Percentiles rank a stretch among this genome's conserved stretches.
phyloP scores from a whole-genome alignment of 2,888 invertebrate genomes.

The Schizaphis graminum region DNA sequence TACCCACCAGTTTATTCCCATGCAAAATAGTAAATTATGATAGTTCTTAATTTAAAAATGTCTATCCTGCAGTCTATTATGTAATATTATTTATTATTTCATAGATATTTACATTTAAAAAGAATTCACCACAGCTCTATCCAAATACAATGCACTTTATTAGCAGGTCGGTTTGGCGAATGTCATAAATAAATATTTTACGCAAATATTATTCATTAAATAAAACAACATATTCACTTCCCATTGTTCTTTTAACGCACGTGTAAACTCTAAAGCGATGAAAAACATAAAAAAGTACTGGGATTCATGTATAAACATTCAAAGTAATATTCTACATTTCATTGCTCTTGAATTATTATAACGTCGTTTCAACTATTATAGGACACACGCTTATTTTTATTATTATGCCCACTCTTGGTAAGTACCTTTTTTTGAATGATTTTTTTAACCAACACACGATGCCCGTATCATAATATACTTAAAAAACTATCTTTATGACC shows the following conservation, averaged over 20 bases:
- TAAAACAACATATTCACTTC: background rate
- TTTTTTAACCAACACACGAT: background rate
- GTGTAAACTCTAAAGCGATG: background rate
- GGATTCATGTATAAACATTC: background rate
- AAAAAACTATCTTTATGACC: background rate
- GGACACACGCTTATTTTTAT: background rate
- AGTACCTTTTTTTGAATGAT: conserved; percentile 5
- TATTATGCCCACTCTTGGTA: conserved; percentile 24
- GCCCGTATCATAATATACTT: background rate
- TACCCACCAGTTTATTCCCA: background rate
- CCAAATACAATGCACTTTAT: background rate
- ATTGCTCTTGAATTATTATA: conserved; percentile 10
- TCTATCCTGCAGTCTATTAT: background rate
- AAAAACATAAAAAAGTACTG: background rate
- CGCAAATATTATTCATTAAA: background rate
- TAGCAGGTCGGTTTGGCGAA: background rate
- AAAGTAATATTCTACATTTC: background rate
- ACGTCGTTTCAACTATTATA: background rate
- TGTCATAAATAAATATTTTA: conserved; percentile 5
- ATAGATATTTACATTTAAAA: background rate
- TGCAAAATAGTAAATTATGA: background rate
- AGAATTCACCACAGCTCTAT: background rate
- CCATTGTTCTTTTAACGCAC: conserved; percentile 21
- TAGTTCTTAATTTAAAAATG: background rate
- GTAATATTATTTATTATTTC: background rate